Evolutionary conservation across 53 echinoderm and acorn worm species (phyloP).

Genomic region (Apostichopus leukothele): DNA sequence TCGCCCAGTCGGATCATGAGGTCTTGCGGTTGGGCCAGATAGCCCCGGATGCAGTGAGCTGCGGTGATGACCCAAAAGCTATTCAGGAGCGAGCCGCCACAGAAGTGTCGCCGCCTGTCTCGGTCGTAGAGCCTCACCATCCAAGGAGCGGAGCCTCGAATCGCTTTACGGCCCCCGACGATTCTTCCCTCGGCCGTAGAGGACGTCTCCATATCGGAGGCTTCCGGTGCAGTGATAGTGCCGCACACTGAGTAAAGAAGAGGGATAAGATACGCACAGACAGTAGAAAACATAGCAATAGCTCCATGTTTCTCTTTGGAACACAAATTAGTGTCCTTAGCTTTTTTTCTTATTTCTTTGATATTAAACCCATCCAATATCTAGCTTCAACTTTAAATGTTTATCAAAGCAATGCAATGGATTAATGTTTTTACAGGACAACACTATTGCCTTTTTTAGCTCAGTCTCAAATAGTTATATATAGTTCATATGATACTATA

Average conservation of each 20-base stretch:
- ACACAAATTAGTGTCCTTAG: too few species aligned
- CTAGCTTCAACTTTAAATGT: too few species aligned
- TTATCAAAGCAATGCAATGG: too few species aligned
- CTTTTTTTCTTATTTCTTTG: too few species aligned
- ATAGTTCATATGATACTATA: too few species aligned
- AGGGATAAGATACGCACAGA: neutral
- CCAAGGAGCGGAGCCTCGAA: slow-evolving; percentile 73
- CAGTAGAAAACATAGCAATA: neutral
- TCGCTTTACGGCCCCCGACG: slow-evolving; percentile 58
- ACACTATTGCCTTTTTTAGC: too few species aligned
- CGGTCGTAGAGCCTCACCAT: slow-evolving; percentile 71
- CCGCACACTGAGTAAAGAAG: slow-evolving; percentile 17
- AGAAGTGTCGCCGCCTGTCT: slow-evolving; percentile 44
- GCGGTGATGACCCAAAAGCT: slow-evolving; percentile 81
- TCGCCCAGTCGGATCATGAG: slow-evolving; percentile 76
- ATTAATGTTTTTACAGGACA: too few species aligned
- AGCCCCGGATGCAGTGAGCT: slow-evolving; percentile 61
- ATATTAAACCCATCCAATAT: too few species aligned
- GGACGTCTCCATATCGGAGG: neutral
- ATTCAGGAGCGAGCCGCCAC: slow-evolving; percentile 75
- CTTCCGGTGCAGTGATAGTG: slow-evolving; percentile 57
- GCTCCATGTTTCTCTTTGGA: too few species aligned
- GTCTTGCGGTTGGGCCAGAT: neutral
- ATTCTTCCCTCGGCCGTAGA: slow-evolving; percentile 49
- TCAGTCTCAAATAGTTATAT: too few species aligned